Conservation (phyloP, 1,140 invertebrate species). For the Neodiprion virginianus region DNA sequence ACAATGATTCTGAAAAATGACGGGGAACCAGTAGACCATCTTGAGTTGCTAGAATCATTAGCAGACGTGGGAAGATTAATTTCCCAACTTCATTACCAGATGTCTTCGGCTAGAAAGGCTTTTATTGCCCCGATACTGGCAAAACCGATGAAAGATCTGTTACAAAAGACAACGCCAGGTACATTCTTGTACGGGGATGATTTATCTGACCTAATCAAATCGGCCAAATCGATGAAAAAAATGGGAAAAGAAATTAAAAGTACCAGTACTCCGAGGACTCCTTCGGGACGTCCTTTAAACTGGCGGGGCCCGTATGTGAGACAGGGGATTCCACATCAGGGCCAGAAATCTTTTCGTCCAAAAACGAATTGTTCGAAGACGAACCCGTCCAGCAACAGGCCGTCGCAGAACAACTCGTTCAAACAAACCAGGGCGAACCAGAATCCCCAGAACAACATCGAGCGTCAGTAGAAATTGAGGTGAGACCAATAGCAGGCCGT, state of each 20-base stretch:
- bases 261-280: neutral
- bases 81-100: slow-evolving; percentile 1
- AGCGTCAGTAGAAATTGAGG: slow-evolving; percentile 15
- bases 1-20: slow-evolving; percentile 13
- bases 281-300: slow-evolving; percentile 17
- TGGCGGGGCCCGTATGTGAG: slow-evolving; percentile 19
- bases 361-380: slow-evolving; percentile 10
- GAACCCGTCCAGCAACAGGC: slow-evolving; percentile 9
- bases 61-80: slow-evolving; percentile 9
- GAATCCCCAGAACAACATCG: neutral
- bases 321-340: slow-evolving; percentile 19
- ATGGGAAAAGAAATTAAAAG: slow-evolving; percentile 20
- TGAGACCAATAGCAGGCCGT: slow-evolving; percentile 17
- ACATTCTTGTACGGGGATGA: slow-evolving; percentile 11
- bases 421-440: slow-evolving; percentile 7
- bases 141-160: slow-evolving; percentile 12
- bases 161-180: slow-evolving; percentile 14
- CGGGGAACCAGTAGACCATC: slow-evolving; percentile 13
- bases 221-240: slow-evolving; percentile 18
- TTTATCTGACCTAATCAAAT: slow-evolving; percentile 13
- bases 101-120: slow-evolving; percentile 13
- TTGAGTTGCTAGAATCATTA: slow-evolving; percentile 10
- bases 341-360: slow-evolving; percentile 11
- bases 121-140: neutral
- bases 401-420: slow-evolving; percentile 5